Conservation (phyloP, 2,797 vertebrate species). For the Cephalopachus bancanus region DNA sequence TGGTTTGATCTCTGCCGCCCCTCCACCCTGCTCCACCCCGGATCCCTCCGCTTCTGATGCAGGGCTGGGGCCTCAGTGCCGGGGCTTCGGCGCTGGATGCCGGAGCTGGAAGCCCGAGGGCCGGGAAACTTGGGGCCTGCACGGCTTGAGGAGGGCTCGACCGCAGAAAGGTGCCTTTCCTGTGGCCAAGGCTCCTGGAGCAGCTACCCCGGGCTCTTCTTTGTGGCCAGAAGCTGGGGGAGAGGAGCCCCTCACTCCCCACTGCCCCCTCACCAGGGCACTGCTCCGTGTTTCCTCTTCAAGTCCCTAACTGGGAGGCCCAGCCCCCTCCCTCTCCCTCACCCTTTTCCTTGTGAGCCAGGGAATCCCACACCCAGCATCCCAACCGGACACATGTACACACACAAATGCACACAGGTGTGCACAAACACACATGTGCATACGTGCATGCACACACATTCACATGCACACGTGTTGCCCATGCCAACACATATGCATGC, state of each 20-base stretch:
- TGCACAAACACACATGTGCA: too few species aligned
- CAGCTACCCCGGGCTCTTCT: background rate
- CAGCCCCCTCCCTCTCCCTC: background rate
- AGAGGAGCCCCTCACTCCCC: fast-evolving
- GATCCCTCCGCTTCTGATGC: slow-evolving; percentile 12
- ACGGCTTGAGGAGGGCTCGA: fast-evolving
- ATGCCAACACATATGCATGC: too few species aligned
- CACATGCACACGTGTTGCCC: too few species aligned
- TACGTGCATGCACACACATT: fast-evolving
- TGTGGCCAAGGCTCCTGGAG: fast-evolving
- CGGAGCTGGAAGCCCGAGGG: background rate
- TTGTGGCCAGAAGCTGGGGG: background rate
- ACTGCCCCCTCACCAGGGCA: too few species aligned
- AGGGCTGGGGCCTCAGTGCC: background rate
- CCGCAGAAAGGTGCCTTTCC: fast-evolving
- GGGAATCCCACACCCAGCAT: background rate
- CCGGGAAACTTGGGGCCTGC: background rate
- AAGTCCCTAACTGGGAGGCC: background rate
- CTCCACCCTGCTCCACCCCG: slow-evolving; percentile 57
- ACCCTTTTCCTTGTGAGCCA: background rate
- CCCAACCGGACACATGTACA: fast-evolving
- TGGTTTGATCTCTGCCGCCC: background rate
- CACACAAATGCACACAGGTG: fast-evolving
- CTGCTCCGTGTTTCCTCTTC: background rate
- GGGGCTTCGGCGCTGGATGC: background rate